A percentile compares a stretch with the other conserved stretches of the same genome.
Evolutionary conservation across 2,113 vertebrate genomes (phyloP).

Genomic region (Lepus timidus): DNA sequence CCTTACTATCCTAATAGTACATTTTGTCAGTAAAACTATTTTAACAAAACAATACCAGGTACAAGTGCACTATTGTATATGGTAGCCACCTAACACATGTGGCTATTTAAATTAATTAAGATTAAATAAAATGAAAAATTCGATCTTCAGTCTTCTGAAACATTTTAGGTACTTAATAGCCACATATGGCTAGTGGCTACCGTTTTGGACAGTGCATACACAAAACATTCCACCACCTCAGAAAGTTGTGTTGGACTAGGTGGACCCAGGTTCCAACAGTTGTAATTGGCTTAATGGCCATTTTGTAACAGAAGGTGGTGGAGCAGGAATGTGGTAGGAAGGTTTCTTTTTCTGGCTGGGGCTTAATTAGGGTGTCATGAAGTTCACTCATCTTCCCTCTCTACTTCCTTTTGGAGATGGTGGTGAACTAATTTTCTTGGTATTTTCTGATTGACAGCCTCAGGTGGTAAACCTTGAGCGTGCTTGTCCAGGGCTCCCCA

Average conservation of each 20-base stretch:
- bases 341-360: neutral
- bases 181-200: neutral
- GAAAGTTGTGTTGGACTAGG: neutral
- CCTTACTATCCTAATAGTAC: neutral
- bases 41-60: neutral
- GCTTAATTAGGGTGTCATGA: neutral
- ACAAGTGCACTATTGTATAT: neutral
- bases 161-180: neutral
- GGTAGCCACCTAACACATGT: neutral
- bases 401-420: neutral
- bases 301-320: neutral
- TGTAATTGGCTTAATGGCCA: neutral
- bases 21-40: constrained; percentile 26
- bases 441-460: constrained; percentile 41
- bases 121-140: constrained; percentile 15
- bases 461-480: neutral
- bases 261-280: neutral
- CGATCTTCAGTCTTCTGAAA: neutral
- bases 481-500: neutral
- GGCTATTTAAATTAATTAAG: constrained; percentile 9
- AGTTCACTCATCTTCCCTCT: neutral
- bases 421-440: constrained; percentile 3
- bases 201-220: neutral
- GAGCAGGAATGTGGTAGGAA: neutral
- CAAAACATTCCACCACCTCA: neutral